phyloP scores from a whole-genome alignment of 2,888 invertebrate genomes.

The Gastracanthus pulcherrimus region DNA sequence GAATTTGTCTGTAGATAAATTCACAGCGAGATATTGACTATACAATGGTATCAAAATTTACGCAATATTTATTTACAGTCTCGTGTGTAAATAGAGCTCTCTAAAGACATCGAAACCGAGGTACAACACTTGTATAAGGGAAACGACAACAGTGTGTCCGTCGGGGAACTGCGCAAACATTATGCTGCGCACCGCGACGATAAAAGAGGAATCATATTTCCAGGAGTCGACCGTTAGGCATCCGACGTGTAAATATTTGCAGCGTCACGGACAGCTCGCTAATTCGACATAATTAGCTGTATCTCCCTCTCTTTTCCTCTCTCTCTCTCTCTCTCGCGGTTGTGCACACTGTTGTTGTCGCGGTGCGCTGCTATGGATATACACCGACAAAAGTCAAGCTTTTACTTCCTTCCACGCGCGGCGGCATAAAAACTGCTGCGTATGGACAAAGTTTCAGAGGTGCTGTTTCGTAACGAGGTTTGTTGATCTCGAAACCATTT shows the following conservation, averaged over 20 bases:
- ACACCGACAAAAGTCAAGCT: neutral
- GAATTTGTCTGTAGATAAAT: too few species aligned
- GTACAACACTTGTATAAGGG: neutral
- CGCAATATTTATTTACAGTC: neutral
- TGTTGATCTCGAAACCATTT: neutral
- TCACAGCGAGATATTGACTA: too few species aligned
- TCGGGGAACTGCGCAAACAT: conserved; percentile 1
- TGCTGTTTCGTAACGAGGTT: conserved; percentile 9
- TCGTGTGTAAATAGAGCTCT: neutral
- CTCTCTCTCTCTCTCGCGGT: neutral
- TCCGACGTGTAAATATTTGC: conserved; percentile 44
- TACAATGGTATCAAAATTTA: neutral
- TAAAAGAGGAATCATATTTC: conserved; percentile 52
- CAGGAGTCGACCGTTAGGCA: conserved; percentile 44
- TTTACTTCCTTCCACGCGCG: neutral
- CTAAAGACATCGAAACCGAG: neutral
- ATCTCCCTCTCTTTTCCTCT: too few species aligned
- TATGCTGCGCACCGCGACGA: neutral
- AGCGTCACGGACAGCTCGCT: conserved; percentile 29
- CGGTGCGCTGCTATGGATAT: neutral
- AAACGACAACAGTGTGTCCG: neutral
- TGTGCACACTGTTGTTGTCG: neutral
- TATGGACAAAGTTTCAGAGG: too few species aligned
- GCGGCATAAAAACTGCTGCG: neutral
- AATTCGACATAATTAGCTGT: conserved; percentile 52